phyloP scores from a whole-genome alignment of 2,113 vertebrate genomes.

The Brachionichthys hirsutus region DNA sequence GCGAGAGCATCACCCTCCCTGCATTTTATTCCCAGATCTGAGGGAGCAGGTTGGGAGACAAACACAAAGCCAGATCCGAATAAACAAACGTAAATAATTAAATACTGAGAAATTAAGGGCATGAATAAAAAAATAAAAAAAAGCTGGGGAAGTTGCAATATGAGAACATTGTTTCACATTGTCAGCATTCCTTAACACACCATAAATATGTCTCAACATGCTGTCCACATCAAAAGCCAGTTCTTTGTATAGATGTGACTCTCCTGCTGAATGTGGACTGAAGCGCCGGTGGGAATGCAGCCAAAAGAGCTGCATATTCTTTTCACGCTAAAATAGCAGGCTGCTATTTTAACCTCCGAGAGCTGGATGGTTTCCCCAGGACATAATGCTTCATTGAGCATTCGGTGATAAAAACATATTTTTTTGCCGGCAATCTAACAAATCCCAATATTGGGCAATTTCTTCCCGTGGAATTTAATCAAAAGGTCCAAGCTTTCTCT shows the following conservation, averaged over 20 bases:
- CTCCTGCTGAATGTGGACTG: constrained; percentile 48
- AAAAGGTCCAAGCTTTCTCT: constrained; percentile 38
- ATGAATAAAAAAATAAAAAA: neutral
- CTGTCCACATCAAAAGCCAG: constrained; percentile 43
- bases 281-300: constrained; percentile 44
- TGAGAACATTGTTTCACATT: constrained; percentile 28
- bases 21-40: constrained; percentile 24
- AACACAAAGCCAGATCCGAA: constrained; percentile 11
- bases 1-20: constrained; percentile 20
- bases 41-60: constrained; percentile 8
- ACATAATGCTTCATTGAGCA: constrained; percentile 55
- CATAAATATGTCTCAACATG: constrained; percentile 64
- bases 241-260: constrained; percentile 50
- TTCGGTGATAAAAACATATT: constrained; percentile 38
- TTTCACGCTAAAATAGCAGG: constrained; percentile 60
- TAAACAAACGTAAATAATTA: constrained; percentile 16
- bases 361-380: constrained; percentile 35
- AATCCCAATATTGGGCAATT: constrained; percentile 55
- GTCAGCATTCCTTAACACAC: constrained; percentile 50
- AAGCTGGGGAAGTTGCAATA: constrained; percentile 9
- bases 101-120: constrained; percentile 14
- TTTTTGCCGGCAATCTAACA: constrained; percentile 35
- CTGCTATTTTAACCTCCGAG: constrained; percentile 63
- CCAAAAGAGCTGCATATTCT: constrained; percentile 62
- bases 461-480: constrained; percentile 48